Evolutionary conservation across 1,140 invertebrate species (phyloP).

Genomic region (Bathynomus jamesi): DNA sequence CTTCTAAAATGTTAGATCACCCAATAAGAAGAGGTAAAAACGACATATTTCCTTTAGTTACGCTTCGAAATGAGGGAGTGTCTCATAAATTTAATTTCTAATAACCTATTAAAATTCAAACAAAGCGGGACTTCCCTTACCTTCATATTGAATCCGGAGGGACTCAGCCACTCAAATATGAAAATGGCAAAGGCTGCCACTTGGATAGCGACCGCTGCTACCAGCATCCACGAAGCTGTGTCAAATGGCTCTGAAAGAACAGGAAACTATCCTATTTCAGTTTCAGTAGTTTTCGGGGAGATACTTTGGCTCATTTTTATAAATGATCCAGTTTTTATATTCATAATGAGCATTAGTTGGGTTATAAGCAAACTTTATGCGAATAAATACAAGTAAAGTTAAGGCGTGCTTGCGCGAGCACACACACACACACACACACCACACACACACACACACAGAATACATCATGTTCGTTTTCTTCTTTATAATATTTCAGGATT

Average conservation of each 20-base stretch:
- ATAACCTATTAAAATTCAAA: no score
- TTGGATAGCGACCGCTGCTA: conserved; percentile 93
- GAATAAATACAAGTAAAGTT: background rate
- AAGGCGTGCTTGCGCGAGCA: background rate
- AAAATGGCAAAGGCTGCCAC: conserved; percentile 93
- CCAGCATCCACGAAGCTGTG: conserved; percentile 94
- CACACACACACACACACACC: conserved; percentile 6
- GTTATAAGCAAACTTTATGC: background rate
- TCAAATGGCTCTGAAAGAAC: conserved; percentile 88
- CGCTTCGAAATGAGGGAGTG: no score
- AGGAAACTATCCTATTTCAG: background rate
- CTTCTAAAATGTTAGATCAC: no score
- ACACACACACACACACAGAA: background rate
- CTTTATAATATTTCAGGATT: no score
- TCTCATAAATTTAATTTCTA: no score
- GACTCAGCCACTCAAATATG: conserved; percentile 93
- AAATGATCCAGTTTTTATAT: background rate
- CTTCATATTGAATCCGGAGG: conserved; percentile 88
- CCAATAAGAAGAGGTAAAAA: no score
- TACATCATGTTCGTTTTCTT: no score
- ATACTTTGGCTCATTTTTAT: background rate
- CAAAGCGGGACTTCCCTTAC: no score
- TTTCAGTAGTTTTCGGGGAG: background rate
- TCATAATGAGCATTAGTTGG: background rate
- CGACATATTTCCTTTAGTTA: no score